Evolutionary conservation across 2,888 invertebrate genomes (phyloP).

Genomic region (Danaus chrysippus): DNA sequence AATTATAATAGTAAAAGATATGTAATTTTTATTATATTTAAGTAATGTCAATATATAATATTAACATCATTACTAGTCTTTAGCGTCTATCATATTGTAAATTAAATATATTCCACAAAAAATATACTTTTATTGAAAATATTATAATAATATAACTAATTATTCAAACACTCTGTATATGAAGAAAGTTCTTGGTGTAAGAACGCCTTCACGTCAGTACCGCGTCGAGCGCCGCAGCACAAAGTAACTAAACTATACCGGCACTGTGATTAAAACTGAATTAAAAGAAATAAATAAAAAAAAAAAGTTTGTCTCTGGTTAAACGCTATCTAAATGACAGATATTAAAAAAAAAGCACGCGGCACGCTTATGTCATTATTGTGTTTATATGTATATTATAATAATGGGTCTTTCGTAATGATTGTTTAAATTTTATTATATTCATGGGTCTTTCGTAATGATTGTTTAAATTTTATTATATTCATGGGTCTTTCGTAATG

Average conservation of each 20-base stretch:
- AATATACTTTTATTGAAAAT: too few relatives aligned
- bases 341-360: conserved; percentile 29
- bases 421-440: conserved; percentile 8
- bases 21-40: too few relatives aligned
- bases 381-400: conserved; percentile 9
- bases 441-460: neutral
- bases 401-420: conserved; percentile 11
- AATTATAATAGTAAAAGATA: too few relatives aligned
- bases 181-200: conserved; percentile 42
- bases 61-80: too few relatives aligned
- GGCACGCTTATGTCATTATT: conserved; percentile 31
- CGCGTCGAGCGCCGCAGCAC: conserved; percentile 43
- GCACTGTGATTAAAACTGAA: conserved; percentile 45
- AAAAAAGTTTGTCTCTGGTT: conserved; percentile 36
- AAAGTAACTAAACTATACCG: conserved; percentile 39
- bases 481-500: too few relatives aligned
- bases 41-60: too few relatives aligned
- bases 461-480: conserved; percentile 7
- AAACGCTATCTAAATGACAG: conserved; percentile 30
- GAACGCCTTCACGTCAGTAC: conserved; percentile 44
- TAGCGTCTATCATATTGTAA: too few relatives aligned
- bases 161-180: conserved; percentile 39
- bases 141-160: neutral
- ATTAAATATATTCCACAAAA: too few relatives aligned
- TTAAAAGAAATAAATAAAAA: conserved; percentile 26